Percentiles rank a stretch among this genome's conserved stretches.
phyloP scores from a whole-genome alignment of 2,113 vertebrate genomes.

The Amia ocellicauda region DNA sequence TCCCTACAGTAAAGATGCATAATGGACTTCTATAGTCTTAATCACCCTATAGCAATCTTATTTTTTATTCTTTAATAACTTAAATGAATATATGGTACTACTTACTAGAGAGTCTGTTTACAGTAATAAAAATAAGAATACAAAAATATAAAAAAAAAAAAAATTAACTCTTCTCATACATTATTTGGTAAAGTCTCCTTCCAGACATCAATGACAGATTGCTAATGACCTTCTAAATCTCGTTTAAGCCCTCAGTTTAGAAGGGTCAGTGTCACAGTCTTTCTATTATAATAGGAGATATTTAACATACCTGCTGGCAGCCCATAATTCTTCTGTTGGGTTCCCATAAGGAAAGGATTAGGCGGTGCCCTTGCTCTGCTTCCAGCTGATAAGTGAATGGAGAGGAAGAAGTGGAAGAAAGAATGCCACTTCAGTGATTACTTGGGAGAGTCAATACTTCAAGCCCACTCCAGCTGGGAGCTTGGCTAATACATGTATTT shows the following conservation, averaged over 20 bases:
- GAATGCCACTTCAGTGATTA: constrained; percentile 50
- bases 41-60: no score
- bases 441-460: constrained; percentile 61
- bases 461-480: constrained; percentile 54
- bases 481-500: constrained; percentile 52
- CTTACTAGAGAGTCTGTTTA: no score
- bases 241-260: constrained; percentile 64
- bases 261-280: constrained; percentile 63
- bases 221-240: constrained; percentile 60
- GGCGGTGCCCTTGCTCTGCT: constrained; percentile 55
- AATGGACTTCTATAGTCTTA: not conserved
- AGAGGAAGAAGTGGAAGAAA: constrained; percentile 53
- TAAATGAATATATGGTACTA: no score
- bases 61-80: no score
- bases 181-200: no score
- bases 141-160: no score
- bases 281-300: constrained; percentile 64
- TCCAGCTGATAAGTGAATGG: constrained; percentile 45
- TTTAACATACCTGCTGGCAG: constrained; percentile 83
- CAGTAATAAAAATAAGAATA: no score
- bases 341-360: constrained; percentile 79
- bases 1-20: constrained; percentile 10
- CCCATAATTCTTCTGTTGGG: constrained; percentile 65
- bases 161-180: no score
- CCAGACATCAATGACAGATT: constrained; percentile 58